phyloP scores from a whole-genome alignment of 2,113 vertebrate species.

The Caranx ignobilis region DNA sequence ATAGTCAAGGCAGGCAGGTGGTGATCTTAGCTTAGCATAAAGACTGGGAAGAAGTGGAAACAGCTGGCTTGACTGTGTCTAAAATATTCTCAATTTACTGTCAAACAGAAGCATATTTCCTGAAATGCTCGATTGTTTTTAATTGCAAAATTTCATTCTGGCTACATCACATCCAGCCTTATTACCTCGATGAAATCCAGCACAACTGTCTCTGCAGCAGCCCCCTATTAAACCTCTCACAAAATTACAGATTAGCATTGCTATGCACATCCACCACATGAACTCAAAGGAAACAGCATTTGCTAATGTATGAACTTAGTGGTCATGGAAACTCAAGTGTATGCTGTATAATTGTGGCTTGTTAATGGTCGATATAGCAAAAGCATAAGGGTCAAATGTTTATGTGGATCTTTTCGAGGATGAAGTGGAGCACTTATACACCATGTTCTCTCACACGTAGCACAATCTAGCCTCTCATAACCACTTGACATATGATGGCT shows the following conservation, averaged over 20 bases:
- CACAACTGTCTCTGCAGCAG: slow-evolving; percentile 17
- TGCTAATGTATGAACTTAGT: slow-evolving; percentile 43
- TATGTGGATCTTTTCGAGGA: slow-evolving; percentile 22
- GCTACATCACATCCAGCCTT: slow-evolving; percentile 1
- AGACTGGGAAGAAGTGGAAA: background rate
- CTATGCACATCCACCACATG: slow-evolving; percentile 40
- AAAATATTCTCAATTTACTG: background rate
- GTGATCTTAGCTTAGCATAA: background rate
- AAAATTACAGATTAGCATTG: slow-evolving; percentile 46
- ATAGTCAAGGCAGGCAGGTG: background rate
- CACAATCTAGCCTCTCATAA: background rate
- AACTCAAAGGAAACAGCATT: slow-evolving; percentile 47
- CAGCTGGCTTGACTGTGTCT: background rate
- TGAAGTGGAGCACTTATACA: background rate
- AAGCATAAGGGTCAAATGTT: slow-evolving; percentile 29
- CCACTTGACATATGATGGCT: background rate
- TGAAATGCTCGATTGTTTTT: background rate
- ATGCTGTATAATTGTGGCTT: slow-evolving; percentile 51
- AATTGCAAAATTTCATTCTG: background rate
- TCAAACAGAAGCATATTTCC: background rate
- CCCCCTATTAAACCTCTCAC: slow-evolving; percentile 20
- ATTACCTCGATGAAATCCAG: slow-evolving; percentile 8
- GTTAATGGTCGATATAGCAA: slow-evolving; percentile 28
- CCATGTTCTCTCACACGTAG: background rate
- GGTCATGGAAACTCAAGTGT: slow-evolving; percentile 57